Percentiles rank a stretch among this genome's conserved stretches.
Conservation (phyloP, 1,140 invertebrate genomes). For the Dolichoris vasculosae region DNA sequence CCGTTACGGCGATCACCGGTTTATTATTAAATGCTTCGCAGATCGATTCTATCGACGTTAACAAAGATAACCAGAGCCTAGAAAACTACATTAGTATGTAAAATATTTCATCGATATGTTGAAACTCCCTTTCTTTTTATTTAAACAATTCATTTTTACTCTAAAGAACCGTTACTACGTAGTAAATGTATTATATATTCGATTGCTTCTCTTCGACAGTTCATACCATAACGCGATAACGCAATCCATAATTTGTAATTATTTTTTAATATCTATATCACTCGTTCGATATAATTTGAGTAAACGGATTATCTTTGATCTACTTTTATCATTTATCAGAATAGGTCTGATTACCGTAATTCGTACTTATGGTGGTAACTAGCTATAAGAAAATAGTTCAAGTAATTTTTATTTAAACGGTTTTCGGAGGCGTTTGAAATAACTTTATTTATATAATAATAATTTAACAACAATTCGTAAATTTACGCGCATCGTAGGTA, state of each 20-base stretch:
- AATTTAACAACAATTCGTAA: neutral
- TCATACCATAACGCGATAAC: too few species aligned
- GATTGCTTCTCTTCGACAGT: neutral
- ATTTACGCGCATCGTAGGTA: too few species aligned
- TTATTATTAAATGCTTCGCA: neutral
- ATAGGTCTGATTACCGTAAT: constrained; percentile 27
- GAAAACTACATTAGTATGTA: neutral
- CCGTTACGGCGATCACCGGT: neutral
- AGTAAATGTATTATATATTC: neutral
- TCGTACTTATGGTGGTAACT: neutral
- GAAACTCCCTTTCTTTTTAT: too few species aligned
- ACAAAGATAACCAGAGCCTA: neutral
- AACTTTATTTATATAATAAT: too few species aligned
- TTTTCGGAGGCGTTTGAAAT: neutral
- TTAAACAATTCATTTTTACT: too few species aligned
- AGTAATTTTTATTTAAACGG: constrained; percentile 20
- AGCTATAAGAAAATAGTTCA: constrained; percentile 39
- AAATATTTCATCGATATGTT: neutral
- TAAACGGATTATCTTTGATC: neutral
- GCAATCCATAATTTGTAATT: neutral
- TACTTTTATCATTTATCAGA: constrained; percentile 14
- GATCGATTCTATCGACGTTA: constrained; percentile 16
- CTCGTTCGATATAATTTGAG: neutral
- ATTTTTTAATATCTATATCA: neutral
- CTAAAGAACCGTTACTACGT: neutral